Percentiles rank a stretch among this genome's conserved stretches.
Evolutionary conservation across 1,140 invertebrate species (phyloP).

Genomic region (Cephus cinctus): DNA sequence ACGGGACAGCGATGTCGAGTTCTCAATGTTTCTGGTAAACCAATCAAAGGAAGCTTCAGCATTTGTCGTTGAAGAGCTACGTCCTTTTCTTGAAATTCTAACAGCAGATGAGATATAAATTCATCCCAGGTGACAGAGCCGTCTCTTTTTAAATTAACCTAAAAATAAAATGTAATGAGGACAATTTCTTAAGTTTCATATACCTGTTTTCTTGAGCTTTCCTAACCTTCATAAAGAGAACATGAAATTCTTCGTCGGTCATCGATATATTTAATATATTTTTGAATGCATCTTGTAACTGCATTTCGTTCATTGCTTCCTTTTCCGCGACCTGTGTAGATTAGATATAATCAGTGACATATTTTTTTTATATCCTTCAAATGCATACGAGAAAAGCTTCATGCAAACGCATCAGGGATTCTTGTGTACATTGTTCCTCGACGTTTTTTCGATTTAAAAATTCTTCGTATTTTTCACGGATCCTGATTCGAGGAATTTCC

Average conservation of each 20-base stretch:
- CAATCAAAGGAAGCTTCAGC: conserved; percentile 61
- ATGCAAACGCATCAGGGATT: conserved; percentile 28
- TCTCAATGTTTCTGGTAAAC: conserved; percentile 57
- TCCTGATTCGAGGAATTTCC: conserved; percentile 12
- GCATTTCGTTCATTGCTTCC: conserved; percentile 21
- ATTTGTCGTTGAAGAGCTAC: conserved; percentile 56
- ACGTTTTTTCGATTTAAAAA: conserved; percentile 32
- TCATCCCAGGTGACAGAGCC: conserved; percentile 67
- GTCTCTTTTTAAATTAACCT: conserved; percentile 50
- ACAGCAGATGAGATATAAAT: conserved; percentile 65
- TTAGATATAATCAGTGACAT: background rate
- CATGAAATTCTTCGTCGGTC: conserved; percentile 23
- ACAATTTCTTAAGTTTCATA: background rate
- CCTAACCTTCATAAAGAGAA: conserved; percentile 32
- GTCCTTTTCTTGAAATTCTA: conserved; percentile 66
- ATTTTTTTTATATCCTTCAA: background rate
- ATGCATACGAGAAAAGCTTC: conserved; percentile 28
- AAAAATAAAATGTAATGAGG: conserved; percentile 8
- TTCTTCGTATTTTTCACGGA: conserved; percentile 25
- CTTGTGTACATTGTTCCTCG: conserved; percentile 31
- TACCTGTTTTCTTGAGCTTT: no score
- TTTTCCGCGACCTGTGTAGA: conserved; percentile 18
- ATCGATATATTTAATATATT: conserved; percentile 29
- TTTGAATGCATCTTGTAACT: conserved; percentile 27
- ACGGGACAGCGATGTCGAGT: conserved; percentile 64